Evolutionary conservation across 2,113 vertebrate genomes (phyloP).

Genomic region (Hyperopisus bebe): DNA sequence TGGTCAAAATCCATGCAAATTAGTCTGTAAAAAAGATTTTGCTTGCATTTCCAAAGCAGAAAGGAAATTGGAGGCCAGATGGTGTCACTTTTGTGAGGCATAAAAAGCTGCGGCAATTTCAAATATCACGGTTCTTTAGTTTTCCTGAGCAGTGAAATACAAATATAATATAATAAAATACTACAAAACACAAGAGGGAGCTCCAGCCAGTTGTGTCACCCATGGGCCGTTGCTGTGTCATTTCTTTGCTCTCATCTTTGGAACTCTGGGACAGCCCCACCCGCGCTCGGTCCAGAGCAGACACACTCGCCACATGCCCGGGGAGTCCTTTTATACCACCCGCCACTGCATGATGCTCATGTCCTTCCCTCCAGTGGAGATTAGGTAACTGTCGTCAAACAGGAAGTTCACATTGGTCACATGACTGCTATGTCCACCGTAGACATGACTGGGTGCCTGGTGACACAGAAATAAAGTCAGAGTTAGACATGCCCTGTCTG

Average conservation of each 20-base stretch:
- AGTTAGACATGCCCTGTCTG: not conserved
- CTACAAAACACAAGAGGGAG: slow-evolving; percentile 32
- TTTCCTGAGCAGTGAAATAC: slow-evolving; percentile 91
- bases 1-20: slow-evolving; percentile 10
- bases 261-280: not conserved
- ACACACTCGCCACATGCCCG: not conserved
- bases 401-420: slow-evolving; percentile 96
- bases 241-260: slow-evolving; percentile 24
- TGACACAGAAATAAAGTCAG: slow-evolving; percentile 23
- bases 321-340: slow-evolving; percentile 66
- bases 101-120: slow-evolving; percentile 17
- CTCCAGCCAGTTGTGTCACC: slow-evolving; percentile 28
- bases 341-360: slow-evolving; percentile 98
- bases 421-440: slow-evolving; percentile 91
- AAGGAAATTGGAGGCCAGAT: slow-evolving; percentile 25
- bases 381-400: slow-evolving; percentile 81
- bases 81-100: slow-evolving; percentile 29
- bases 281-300: not conserved
- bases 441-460: slow-evolving; percentile 87
- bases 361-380: slow-evolving; percentile 96
- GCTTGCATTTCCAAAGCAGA: slow-evolving; percentile 26
- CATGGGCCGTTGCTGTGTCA: slow-evolving; percentile 29
- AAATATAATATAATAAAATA: slow-evolving; percentile 44
- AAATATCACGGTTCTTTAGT: slow-evolving; percentile 38
- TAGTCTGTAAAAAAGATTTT: slow-evolving; percentile 8